Conservation (phyloP, 2,888 invertebrate genomes). For the Neocrepidodera transversa region DNA sequence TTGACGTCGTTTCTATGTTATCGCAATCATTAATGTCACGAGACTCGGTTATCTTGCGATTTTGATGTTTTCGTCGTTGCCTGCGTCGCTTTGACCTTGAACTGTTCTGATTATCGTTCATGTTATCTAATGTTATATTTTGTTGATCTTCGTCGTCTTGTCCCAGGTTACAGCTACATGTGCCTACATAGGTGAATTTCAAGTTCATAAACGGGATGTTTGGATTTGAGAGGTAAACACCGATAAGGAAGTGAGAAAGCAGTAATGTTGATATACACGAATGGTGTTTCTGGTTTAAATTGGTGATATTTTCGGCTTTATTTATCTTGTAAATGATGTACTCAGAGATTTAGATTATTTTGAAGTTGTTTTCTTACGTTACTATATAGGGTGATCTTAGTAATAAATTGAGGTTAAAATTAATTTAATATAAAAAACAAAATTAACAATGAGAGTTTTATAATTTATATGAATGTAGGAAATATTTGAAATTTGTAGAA, state of each 20-base stretch:
- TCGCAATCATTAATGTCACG: conserved; percentile 31
- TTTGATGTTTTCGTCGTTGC: conserved; percentile 41
- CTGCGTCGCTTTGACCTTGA: conserved; percentile 43
- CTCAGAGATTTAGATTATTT: background rate
- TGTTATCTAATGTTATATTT: conserved; percentile 25
- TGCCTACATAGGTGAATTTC: conserved; percentile 34
- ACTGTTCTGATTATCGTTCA: conserved; percentile 39
- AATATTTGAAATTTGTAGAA: no score
- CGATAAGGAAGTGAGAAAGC: conserved; percentile 19
- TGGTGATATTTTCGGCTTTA: conserved; percentile 16
- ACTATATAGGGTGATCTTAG: no score
- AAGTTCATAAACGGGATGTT: conserved; percentile 27
- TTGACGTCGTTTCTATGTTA: conserved; percentile 4
- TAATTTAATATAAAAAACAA: no score
- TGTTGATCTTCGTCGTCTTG: conserved; percentile 20
- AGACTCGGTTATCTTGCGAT: conserved; percentile 31
- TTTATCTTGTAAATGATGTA: background rate
- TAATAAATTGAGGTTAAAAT: no score
- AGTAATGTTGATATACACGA: background rate
- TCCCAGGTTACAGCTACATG: conserved; percentile 21
- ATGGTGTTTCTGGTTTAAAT: conserved; percentile 15
- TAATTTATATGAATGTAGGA: no score
- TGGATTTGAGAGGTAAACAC: conserved; percentile 26
- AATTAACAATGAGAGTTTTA: no score
- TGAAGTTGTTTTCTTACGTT: background rate